These are phyloP conservation scores for Megaceryle alcyon DNA, from an alignment of 2,797 vertebrate species.

Conservation along the genomic window DNA sequence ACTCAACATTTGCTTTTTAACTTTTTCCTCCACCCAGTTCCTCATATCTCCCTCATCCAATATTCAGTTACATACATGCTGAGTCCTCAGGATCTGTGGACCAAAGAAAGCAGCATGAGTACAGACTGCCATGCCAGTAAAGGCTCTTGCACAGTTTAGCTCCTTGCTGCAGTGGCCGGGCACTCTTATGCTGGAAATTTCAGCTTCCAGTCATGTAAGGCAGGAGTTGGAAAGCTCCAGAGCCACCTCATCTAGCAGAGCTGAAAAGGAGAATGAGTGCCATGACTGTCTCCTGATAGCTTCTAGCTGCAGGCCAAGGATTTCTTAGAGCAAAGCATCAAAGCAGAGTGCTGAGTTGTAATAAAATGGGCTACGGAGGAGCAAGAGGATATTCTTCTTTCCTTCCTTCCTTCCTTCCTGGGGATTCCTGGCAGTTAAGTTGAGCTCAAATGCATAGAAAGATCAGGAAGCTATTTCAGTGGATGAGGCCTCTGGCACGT, in stretches of 20 bases:
- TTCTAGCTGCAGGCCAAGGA: background rate
- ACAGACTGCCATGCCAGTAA: background rate
- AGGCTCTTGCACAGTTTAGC: background rate
- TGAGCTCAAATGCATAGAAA: background rate
- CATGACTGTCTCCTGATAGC: background rate
- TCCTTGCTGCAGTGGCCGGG: background rate
- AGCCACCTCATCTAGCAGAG: background rate
- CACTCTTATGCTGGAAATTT: background rate
- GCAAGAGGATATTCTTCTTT: conserved; percentile 28
- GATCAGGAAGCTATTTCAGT: conserved; percentile 30
- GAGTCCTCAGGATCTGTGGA: background rate
- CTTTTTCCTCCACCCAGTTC: background rate
- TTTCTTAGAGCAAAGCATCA: background rate
- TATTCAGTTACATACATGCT: background rate
- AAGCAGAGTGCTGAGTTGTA: background rate
- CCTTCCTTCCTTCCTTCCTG: conserved; percentile 51
- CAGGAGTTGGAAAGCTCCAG: background rate
- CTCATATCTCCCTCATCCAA: background rate
- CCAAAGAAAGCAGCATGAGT: fast-evolving
- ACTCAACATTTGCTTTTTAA: background rate
- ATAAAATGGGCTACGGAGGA: background rate
- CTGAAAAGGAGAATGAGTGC: background rate
- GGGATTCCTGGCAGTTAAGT: conserved; percentile 13
- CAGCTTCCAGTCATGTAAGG: background rate
- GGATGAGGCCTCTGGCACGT: conserved; percentile 28